phyloP scores from a whole-genome alignment of 2,888 invertebrate genomes.

The Pristionchus entomophagus region DNA sequence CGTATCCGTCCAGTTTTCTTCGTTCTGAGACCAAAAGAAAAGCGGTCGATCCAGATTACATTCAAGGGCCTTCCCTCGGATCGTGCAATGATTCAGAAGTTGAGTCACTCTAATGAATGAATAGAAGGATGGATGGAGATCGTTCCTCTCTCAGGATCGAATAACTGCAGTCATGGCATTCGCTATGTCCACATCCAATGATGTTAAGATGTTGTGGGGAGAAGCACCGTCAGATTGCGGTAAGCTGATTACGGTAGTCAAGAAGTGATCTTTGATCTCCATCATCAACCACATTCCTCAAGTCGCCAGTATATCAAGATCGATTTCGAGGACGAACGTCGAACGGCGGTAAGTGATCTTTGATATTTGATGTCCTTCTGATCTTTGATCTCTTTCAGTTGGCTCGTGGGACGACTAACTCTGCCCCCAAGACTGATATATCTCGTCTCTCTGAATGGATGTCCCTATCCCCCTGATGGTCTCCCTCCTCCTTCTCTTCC shows the following conservation, averaged over 20 bases:
- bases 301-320: constrained; percentile 17
- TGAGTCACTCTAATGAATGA: not conserved
- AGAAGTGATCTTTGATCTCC: not conserved
- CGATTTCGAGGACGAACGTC: constrained; percentile 3
- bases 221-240: not conserved
- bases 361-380: not conserved
- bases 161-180: not conserved
- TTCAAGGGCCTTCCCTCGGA: constrained; percentile 29
- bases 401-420: not conserved
- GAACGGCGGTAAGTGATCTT: constrained; percentile 7
- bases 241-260: not conserved
- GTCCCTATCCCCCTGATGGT: not conserved
- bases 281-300: not conserved
- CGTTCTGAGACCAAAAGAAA: constrained; percentile 3
- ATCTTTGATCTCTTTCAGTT: not conserved
- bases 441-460: not conserved
- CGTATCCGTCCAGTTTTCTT: constrained; percentile 31
- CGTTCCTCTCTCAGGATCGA: not conserved
- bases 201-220: constrained; percentile 17
- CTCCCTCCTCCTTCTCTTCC: not conserved
- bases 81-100: not conserved
- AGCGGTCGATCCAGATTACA: not conserved
- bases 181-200: not conserved
- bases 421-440: constrained; percentile 9
- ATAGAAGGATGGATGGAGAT: too few species aligned